Conservation (phyloP, 2,888 invertebrate species). For the Dicranocentrus wangi region DNA sequence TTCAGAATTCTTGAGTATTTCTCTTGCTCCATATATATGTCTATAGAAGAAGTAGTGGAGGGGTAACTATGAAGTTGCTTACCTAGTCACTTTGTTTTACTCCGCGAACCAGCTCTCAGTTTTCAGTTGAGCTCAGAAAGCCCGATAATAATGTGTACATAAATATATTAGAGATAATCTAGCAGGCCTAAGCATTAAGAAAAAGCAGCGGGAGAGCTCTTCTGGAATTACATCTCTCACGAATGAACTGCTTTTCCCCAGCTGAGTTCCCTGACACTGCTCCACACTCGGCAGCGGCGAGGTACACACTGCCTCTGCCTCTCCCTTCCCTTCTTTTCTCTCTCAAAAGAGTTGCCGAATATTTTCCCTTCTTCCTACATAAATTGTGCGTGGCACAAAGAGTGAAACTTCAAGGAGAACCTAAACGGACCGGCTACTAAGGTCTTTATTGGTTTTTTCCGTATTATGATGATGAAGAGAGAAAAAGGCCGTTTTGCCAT, state of each 20-base stretch:
- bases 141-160: slow-evolving; percentile 30
- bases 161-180: slow-evolving; percentile 36
- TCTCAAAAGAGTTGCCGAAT: neutral
- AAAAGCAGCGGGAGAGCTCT: slow-evolving; percentile 7
- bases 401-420: slow-evolving; percentile 20
- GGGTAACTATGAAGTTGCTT: slow-evolving; percentile 3
- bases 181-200: slow-evolving; percentile 6
- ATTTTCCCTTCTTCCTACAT: slow-evolving; percentile 21
- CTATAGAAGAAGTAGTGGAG: neutral
- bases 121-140: neutral
- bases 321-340: neutral
- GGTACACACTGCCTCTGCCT: slow-evolving; percentile 1
- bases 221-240: slow-evolving; percentile 26
- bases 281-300: neutral
- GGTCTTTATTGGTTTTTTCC: slow-evolving; percentile 18
- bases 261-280: slow-evolving; percentile 23
- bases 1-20: slow-evolving; percentile 11
- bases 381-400: slow-evolving; percentile 36
- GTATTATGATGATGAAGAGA: slow-evolving; percentile 26
- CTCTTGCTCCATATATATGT: too few species aligned
- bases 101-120: neutral
- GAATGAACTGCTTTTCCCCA: slow-evolving; percentile 29
- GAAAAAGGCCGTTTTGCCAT: slow-evolving; percentile 13
- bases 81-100: slow-evolving; percentile 19
- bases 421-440: neutral